Conservation (phyloP, 2,113 vertebrate species). For the Hippocampus abdominalis region DNA sequence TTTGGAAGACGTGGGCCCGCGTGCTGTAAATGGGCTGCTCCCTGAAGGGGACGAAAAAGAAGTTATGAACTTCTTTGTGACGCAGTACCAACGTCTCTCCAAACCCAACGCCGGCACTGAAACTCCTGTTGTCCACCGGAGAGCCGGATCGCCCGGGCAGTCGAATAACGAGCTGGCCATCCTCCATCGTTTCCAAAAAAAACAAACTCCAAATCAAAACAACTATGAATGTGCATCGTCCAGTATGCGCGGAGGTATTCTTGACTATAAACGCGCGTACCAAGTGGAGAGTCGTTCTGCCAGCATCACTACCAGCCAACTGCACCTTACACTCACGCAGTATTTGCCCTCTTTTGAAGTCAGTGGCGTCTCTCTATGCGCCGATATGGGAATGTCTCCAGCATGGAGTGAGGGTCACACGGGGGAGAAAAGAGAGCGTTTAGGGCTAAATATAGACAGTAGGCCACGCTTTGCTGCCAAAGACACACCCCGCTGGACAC, state of each 20-base stretch:
- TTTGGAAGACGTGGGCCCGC: slow-evolving; percentile 98
- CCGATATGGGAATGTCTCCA: slow-evolving; percentile 73
- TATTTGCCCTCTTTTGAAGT: slow-evolving; percentile 29
- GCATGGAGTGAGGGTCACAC: slow-evolving; percentile 57
- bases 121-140: slow-evolving; percentile 32
- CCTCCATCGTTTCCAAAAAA: slow-evolving; percentile 50
- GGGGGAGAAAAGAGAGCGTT: slow-evolving; percentile 49
- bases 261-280: slow-evolving; percentile 1
- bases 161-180: slow-evolving; percentile 53
- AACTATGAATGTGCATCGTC: slow-evolving; percentile 10
- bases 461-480: slow-evolving; percentile 57
- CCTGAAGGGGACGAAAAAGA: slow-evolving; percentile 79
- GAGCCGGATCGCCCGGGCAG: slow-evolving; percentile 59
- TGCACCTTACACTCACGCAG: background rate
- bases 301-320: background rate
- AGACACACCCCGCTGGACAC: slow-evolving; percentile 59
- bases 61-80: slow-evolving; percentile 74
- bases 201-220: background rate
- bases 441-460: slow-evolving; percentile 76
- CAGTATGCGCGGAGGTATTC: slow-evolving; percentile 6
- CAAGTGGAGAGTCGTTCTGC: background rate
- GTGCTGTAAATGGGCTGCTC: slow-evolving; percentile 99
- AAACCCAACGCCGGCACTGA: slow-evolving; percentile 15
- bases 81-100: slow-evolving; percentile 59
- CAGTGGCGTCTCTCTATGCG: slow-evolving; percentile 51